phyloP scores from a whole-genome alignment of 2,113 vertebrate genomes.

The Cyanoliseus patagonus region DNA sequence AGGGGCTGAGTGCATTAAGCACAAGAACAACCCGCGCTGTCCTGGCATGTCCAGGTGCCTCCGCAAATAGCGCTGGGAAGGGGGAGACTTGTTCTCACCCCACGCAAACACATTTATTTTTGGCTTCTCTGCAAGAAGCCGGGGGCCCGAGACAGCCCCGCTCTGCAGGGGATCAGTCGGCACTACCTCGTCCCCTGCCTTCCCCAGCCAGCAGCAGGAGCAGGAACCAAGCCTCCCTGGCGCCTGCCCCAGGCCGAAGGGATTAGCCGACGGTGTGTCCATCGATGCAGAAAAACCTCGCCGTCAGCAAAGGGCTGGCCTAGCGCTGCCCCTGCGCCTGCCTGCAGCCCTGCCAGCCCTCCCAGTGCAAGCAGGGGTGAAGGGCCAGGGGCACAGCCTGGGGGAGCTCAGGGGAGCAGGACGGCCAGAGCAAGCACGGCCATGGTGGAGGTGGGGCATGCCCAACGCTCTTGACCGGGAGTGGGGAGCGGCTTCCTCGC shows the following conservation, averaged over 20 bases:
- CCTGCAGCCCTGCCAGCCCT: not conserved
- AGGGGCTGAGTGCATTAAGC: rapidly evolving
- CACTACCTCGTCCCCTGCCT: not conserved
- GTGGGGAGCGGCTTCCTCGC: not conserved
- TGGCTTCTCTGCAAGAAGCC: not conserved
- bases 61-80: not conserved
- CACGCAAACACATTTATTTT: not conserved
- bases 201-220: not conserved
- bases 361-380: not conserved
- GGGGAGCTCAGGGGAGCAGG: not conserved
- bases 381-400: not conserved
- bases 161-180: not conserved
- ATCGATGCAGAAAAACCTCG: not conserved
- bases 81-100: not conserved
- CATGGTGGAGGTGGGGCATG: rapidly evolving
- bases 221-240: not conserved
- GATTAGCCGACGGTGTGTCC: constrained; percentile 7
- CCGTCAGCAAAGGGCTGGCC: constrained; percentile 35
- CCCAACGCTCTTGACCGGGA: not conserved
- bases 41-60: rapidly evolving
- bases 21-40: not conserved
- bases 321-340: not conserved
- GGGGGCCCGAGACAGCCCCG: not conserved
- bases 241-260: not conserved
- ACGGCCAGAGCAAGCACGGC: not conserved